These are phyloP conservation scores for Pharmacophagus antenor DNA, from an alignment of 2,888 invertebrate genomes.

Conservation along the genomic window DNA sequence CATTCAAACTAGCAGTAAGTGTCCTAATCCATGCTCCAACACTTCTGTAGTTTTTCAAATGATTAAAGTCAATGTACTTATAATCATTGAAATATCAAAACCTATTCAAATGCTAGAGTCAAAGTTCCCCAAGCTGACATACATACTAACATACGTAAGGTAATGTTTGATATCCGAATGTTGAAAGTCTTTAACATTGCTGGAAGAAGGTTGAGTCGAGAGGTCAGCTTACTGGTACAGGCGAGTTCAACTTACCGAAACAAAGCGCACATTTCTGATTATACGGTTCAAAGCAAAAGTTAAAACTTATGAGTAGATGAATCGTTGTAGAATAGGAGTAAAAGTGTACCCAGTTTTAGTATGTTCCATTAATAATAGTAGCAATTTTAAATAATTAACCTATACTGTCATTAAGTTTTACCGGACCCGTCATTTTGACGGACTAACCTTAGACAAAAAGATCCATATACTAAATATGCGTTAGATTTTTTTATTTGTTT, in stretches of 20 bases:
- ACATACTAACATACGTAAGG: slow-evolving; percentile 27
- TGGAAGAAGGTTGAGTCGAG: slow-evolving; percentile 27
- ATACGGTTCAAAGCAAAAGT: slow-evolving; percentile 6
- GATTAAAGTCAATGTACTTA: slow-evolving; percentile 11
- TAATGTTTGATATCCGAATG: slow-evolving; percentile 28
- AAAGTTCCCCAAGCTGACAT: slow-evolving; percentile 27
- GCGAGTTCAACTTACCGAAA: slow-evolving; percentile 15
- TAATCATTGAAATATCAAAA: slow-evolving; percentile 17
- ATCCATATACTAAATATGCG: too few relatives aligned
- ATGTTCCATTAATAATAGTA: neutral
- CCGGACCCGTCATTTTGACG: too few relatives aligned
- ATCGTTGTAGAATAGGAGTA: neutral
- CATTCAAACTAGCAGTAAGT: neutral
- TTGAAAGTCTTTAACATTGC: slow-evolving; percentile 26
- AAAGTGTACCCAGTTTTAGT: neutral
- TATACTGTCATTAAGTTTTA: neutral
- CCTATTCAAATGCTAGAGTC: slow-evolving; percentile 19
- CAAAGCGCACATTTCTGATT: slow-evolving; percentile 22
- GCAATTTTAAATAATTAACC: neutral
- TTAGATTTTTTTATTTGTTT: too few relatives aligned
- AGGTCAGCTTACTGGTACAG: slow-evolving; percentile 21
- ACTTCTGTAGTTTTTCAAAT: neutral
- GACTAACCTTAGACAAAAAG: too few relatives aligned
- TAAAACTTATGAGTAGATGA: neutral
- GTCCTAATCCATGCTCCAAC: too few relatives aligned